phyloP scores from a whole-genome alignment of 2,797 vertebrate species.

The Eulemur rubriventer region DNA sequence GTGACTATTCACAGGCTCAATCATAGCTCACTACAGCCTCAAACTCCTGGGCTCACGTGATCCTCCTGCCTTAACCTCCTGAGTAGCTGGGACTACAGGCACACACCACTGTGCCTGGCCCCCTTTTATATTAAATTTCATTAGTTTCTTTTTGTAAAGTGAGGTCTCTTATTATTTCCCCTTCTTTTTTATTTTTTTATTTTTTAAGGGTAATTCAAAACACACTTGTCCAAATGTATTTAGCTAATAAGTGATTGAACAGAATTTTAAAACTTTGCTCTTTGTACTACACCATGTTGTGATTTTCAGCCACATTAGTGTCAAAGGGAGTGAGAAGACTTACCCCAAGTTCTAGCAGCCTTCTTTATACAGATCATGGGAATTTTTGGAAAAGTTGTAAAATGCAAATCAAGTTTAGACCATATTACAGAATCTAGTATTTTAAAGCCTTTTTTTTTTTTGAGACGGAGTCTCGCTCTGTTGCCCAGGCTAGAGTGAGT shows the following conservation, averaged over 20 bases:
- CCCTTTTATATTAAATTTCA: constrained; percentile 5
- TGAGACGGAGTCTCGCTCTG: no score
- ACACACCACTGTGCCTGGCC: background rate
- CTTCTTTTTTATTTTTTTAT: background rate
- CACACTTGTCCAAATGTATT: background rate
- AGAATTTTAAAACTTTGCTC: constrained; percentile 28
- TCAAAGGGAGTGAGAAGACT: background rate
- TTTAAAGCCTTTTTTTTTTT: background rate
- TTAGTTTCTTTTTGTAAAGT: background rate
- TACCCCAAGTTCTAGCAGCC: background rate
- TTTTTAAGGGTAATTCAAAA: background rate
- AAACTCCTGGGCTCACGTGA: background rate
- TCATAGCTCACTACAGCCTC: background rate
- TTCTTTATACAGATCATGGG: background rate
- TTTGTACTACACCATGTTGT: background rate
- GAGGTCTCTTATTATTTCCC: background rate
- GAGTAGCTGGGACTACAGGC: background rate
- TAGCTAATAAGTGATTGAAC: background rate
- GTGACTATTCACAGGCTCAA: no score
- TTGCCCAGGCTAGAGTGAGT: no score
- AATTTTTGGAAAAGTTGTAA: constrained; percentile 24
- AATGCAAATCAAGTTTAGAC: background rate
- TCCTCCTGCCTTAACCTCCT: background rate
- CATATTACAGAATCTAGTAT: background rate
- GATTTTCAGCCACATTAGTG: background rate